Evolutionary conservation across 1,140 invertebrate species (phyloP).

Genomic region (Samia ricini): DNA sequence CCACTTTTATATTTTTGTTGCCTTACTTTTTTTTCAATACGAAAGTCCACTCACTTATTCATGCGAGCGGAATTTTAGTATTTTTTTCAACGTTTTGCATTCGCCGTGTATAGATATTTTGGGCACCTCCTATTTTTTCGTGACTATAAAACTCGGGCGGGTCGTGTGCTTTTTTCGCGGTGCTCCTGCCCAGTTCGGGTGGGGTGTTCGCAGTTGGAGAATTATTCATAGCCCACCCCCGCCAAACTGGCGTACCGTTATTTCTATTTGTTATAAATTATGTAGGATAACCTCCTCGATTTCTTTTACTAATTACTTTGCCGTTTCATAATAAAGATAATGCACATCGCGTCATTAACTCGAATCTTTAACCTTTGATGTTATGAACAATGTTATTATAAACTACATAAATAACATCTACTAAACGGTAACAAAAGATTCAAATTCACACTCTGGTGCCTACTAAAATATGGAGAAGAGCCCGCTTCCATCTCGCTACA

Average conservation of each 20-base stretch:
- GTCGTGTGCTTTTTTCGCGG: constrained; percentile 72
- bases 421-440: constrained; percentile 73
- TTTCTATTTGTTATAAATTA: constrained; percentile 77
- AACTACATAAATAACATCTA: constrained; percentile 32
- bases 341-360: constrained; percentile 13
- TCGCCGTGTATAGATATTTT: constrained; percentile 74
- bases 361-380: constrained; percentile 11
- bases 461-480: constrained; percentile 74
- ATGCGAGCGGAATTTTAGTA: constrained; percentile 74
- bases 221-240: constrained; percentile 76
- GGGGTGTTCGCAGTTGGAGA: constrained; percentile 71
- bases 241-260: constrained; percentile 71
- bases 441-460: constrained; percentile 73
- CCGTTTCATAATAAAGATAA: constrained; percentile 71
- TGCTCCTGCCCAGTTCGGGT: constrained; percentile 49
- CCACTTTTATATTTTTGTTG: constrained; percentile 61
- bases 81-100: constrained; percentile 62
- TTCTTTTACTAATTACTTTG: constrained; percentile 76
- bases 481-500: constrained; percentile 64
- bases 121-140: constrained; percentile 73
- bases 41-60: constrained; percentile 73
- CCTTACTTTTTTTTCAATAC: constrained; percentile 71
- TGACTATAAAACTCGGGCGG: constrained; percentile 70
- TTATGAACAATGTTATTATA: constrained; percentile 45
- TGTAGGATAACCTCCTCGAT: constrained; percentile 71